Percentiles rank a stretch among this genome's conserved stretches.
These are phyloP conservation scores for Zosterops hypoxanthus DNA, from an alignment of 2,113 vertebrate genomes.

Conservation along the genomic window DNA sequence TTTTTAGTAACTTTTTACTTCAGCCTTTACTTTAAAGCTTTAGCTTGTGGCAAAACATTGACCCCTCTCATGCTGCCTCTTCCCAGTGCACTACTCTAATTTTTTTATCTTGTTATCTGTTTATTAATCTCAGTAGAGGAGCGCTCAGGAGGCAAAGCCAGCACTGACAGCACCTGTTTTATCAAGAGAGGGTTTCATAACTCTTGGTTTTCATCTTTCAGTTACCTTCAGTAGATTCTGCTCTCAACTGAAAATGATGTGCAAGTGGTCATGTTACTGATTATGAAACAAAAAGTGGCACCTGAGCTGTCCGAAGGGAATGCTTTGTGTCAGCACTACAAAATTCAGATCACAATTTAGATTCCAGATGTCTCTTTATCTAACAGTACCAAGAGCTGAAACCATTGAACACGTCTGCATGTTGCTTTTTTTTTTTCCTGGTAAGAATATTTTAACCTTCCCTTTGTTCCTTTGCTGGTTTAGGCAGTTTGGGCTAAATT, in stretches of 20 bases:
- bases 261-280: not conserved
- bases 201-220: not conserved
- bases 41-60: conserved; percentile 28
- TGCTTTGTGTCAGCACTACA: not conserved
- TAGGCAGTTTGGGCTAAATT: not conserved
- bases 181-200: not conserved
- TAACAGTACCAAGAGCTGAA: not conserved
- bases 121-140: conserved; percentile 70
- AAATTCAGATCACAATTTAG: not conserved
- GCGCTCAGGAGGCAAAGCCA: conserved; percentile 49
- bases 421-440: not conserved
- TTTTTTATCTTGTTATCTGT: conserved; percentile 66
- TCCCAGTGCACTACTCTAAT: conserved; percentile 59
- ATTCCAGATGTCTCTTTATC: not conserved
- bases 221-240: not conserved
- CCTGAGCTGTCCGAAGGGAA: not conserved
- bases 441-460: not conserved
- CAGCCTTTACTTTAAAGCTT: conserved; percentile 56
- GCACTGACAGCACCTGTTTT: not conserved
- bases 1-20: conserved; percentile 55
- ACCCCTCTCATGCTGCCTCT: conserved; percentile 43
- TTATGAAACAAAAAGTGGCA: not conserved
- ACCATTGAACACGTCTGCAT: not conserved
- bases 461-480: not conserved
- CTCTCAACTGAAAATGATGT: not conserved